Conservation (phyloP, 30 jellyfish, hydroid and myxozoan genomes). For the Clytia hemisphaerica region DNA sequence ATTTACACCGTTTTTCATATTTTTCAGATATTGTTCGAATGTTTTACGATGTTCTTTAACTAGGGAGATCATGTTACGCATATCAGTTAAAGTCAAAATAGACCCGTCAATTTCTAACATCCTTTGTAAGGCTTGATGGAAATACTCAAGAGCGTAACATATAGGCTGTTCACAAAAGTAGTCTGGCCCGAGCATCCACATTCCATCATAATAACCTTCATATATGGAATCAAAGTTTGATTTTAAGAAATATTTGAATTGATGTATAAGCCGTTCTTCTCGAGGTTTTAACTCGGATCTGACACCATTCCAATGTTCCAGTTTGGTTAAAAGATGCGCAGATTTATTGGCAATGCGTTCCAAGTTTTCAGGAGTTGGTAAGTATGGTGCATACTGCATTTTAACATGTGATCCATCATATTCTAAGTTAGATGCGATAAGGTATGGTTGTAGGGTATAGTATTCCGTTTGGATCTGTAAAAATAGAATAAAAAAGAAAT, state of each 20-base stretch:
- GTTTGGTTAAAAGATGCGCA: constrained; percentile 9
- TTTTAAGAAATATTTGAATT: constrained; percentile 41
- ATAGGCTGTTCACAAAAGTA: constrained; percentile 64
- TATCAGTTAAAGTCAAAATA: constrained; percentile 28
- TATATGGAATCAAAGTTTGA: constrained; percentile 56
- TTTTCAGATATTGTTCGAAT: constrained; percentile 38
- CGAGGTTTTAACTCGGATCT: constrained; percentile 37
- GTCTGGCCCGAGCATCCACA: constrained; percentile 84
- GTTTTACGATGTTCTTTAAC: constrained; percentile 48
- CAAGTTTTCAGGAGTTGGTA: constrained; percentile 46
- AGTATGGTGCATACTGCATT: constrained; percentile 40
- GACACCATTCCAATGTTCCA: constrained; percentile 17
- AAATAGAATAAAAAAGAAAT: too few relatives aligned
- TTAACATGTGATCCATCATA: too few relatives aligned
- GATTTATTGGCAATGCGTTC: constrained; percentile 59
- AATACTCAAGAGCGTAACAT: constrained; percentile 42
- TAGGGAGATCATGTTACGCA: constrained; percentile 37
- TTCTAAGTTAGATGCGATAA: too few relatives aligned
- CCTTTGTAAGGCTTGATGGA: constrained; percentile 31
- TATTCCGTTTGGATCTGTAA: too few relatives aligned
- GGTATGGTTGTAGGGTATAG: too few relatives aligned
- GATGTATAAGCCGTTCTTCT: constrained; percentile 52
- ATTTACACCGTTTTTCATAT: constrained; percentile 41
- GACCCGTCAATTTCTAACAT: constrained; percentile 30
- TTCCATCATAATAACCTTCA: constrained; percentile 62